These are phyloP conservation scores for Epinotia demarniana DNA, from an alignment of 2,888 invertebrate genomes.

Conservation along the genomic window DNA sequence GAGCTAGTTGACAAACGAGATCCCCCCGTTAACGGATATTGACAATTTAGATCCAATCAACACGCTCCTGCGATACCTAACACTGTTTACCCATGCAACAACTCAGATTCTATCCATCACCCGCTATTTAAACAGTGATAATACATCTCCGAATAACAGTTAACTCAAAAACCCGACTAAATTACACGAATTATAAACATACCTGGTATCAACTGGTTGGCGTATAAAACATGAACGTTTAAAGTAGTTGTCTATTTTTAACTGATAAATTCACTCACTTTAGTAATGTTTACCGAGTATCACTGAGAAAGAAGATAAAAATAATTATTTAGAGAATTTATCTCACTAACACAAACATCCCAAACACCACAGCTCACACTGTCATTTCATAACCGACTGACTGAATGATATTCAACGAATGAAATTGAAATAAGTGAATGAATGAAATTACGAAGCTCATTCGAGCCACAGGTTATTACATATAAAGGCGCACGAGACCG, in stretches of 20 bases:
- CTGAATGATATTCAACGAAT: background rate
- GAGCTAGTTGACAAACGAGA: conserved; percentile 17
- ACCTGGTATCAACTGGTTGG: conserved; percentile 31
- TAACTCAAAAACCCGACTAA: conserved; percentile 31
- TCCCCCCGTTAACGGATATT: conserved; percentile 55
- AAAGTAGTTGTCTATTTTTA: conserved; percentile 16
- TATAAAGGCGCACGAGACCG: too few relatives aligned
- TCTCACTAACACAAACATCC: conserved; percentile 25
- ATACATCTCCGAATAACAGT: conserved; percentile 31
- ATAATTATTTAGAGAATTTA: conserved; percentile 22
- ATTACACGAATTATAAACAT: conserved; percentile 42
- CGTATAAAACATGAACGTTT: conserved; percentile 14
- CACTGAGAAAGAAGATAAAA: conserved; percentile 22
- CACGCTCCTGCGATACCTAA: conserved; percentile 45
- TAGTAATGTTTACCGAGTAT: conserved; percentile 30
- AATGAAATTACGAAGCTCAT: background rate
- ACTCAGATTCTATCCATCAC: conserved; percentile 1
- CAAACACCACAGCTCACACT: conserved; percentile 16
- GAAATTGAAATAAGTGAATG: background rate
- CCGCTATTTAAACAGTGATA: conserved; percentile 4
- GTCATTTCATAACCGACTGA: conserved; percentile 34
- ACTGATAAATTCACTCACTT: conserved; percentile 22
- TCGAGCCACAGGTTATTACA: too few relatives aligned
- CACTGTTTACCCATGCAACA: conserved; percentile 10
- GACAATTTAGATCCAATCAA: conserved; percentile 61